Conservation (phyloP, 2,797 vertebrate genomes). For the Pterois miles region DNA sequence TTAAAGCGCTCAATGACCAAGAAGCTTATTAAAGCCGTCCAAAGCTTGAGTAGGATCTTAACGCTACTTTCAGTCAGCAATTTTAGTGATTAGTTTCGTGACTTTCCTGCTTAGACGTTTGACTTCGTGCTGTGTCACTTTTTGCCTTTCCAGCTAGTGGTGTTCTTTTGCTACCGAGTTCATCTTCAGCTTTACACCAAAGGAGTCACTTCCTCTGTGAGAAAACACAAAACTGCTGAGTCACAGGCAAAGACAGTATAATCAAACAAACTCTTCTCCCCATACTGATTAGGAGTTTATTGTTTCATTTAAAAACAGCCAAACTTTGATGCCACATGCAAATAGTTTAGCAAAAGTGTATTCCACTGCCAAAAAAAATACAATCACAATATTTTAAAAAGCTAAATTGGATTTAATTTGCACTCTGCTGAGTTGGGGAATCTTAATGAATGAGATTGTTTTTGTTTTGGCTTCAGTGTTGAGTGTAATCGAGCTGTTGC, state of each 20-base stretch:
- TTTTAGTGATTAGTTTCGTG: conserved; percentile 13
- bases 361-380: not conserved
- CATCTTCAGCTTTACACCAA: not conserved
- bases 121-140: not conserved
- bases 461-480: conserved; percentile 14
- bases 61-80: conserved; percentile 8
- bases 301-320: not conserved
- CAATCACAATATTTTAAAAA: conserved; percentile 1
- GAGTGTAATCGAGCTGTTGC: conserved; percentile 1
- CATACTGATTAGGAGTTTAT: not conserved
- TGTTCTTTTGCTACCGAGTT: not conserved
- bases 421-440: conserved; percentile 2
- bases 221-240: not conserved
- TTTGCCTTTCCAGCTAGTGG: not conserved
- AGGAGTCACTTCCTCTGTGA: not conserved
- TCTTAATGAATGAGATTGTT: conserved; percentile 15
- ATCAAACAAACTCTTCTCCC: not conserved
- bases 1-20: conserved; percentile 12
- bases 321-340: not conserved
- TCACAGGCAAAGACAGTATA: not conserved
- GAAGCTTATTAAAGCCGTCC: conserved; percentile 12
- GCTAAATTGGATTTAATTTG: conserved; percentile 10
- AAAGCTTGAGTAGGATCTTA: conserved; percentile 8
- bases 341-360: not conserved
- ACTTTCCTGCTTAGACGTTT: not conserved